Conservation (phyloP, 2,888 invertebrate genomes). For the Apotomis betuletana region DNA sequence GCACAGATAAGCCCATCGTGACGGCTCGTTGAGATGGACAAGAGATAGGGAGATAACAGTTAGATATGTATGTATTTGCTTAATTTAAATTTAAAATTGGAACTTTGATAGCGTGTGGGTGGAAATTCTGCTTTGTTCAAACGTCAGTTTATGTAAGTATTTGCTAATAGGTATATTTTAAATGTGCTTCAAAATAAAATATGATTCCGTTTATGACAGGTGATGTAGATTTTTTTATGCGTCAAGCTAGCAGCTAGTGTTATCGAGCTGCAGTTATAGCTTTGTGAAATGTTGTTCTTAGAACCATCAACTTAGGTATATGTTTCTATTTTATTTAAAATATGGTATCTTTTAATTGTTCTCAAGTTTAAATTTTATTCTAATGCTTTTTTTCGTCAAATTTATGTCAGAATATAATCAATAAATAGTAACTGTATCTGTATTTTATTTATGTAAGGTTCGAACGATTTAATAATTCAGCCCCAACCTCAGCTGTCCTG, state of each 20-base stretch:
- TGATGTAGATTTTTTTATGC: not conserved
- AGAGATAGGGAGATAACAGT: conserved; percentile 55
- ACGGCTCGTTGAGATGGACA: conserved; percentile 61
- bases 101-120: conserved; percentile 34
- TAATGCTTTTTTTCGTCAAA: too few species aligned
- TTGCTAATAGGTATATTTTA: conserved; percentile 19
- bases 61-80: conserved; percentile 40
- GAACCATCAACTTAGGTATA: too few species aligned
- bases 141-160: conserved; percentile 31
- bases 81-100: conserved; percentile 42
- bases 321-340: too few species aligned
- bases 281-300: too few species aligned
- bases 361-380: too few species aligned
- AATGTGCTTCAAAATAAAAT: conserved; percentile 10
- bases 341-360: too few species aligned
- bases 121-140: conserved; percentile 38
- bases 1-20: conserved; percentile 58
- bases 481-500: not conserved
- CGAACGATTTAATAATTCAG: not conserved
- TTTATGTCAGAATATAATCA: too few species aligned
- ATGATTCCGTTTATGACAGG: conserved; percentile 1
- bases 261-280: too few species aligned
- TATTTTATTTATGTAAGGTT: too few species aligned
- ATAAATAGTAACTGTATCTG: too few species aligned
- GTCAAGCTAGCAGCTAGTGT: not conserved